These are phyloP conservation scores for Myotis daubentonii DNA, from an alignment of 2,797 vertebrate genomes.

Conservation along the genomic window DNA sequence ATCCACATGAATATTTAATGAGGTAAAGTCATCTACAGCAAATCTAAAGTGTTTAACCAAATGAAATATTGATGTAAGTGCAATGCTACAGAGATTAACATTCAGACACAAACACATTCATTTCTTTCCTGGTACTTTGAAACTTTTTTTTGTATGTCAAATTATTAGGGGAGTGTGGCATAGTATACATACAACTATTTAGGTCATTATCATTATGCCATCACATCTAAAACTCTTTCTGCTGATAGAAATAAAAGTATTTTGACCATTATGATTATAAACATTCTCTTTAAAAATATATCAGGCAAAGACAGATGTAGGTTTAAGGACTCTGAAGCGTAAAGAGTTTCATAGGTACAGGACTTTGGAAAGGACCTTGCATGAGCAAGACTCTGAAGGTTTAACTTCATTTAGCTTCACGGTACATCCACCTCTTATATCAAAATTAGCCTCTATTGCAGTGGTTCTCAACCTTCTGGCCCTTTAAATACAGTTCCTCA, in stretches of 20 bases:
- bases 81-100: neutral
- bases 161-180: neutral
- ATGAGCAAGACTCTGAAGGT: neutral
- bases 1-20: neutral
- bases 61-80: neutral
- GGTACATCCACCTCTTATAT: neutral
- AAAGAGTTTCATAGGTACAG: neutral
- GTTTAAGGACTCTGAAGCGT: neutral
- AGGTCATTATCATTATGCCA: neutral
- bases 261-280: neutral
- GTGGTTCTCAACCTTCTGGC: too few species aligned
- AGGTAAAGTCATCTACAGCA: neutral
- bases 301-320: neutral
- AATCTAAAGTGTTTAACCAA: neutral
- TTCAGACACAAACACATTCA: neutral
- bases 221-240: neutral
- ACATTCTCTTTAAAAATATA: neutral
- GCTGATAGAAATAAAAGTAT: neutral
- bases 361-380: neutral
- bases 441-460: neutral
- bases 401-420: neutral
- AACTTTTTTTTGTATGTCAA: neutral
- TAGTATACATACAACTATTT: neutral
- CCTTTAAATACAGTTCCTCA: too few species aligned
- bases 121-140: neutral